Base-by-base conservation (phyloP, 2,888 invertebrate species). In the Amblyjoppa proteus region DNA sequence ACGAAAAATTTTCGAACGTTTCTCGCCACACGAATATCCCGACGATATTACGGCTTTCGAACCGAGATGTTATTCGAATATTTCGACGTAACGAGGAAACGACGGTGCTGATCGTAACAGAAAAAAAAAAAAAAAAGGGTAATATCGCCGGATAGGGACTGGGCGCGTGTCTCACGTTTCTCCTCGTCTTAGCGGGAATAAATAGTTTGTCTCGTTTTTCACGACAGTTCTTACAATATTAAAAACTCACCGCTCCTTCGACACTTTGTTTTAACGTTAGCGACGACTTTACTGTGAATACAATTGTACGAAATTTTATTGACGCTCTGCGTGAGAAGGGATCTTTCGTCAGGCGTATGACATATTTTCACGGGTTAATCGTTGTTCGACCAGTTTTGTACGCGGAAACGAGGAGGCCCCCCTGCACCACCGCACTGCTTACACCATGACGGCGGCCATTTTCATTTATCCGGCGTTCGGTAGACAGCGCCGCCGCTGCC, bases 361-460 rank as follows among this genome's bases (percentile, higher is more conserved):
- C 89, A 88, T 88, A 81, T 78, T 81, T n/a, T 49, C 49, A 41
- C n/a, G 61, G 76, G 56, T 80, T 71, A 81, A 71, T 66, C 53
- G 70, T 76, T 71, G 80, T 49, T 20, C 13, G 38, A 61, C 49
- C 13, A 58, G 68, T 78, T 79, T 66, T 70, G 73, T 81, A 81
- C 71, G 75, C 82, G 83, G 86, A 88, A 86, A 83, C 80, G 83
- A 88, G 87, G 87, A 86, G 82, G 56, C 83, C 79, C 83, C 83
- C 86, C 83, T 84, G 84, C 83, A 84, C 81, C 84, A 78, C 86
- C 87, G 80, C 87, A 81, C 83, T 87, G 81, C 87, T 89, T 89
- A 83, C 88, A 89, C 87, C 86, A 79, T 87, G 86, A 88, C 86
- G 90, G 90, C 90, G 85, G 92, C 92, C 92, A 92, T 92, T 90